phyloP scores from a whole-genome alignment of 2,797 vertebrate species.

The Mormyrops boulengeri region DNA sequence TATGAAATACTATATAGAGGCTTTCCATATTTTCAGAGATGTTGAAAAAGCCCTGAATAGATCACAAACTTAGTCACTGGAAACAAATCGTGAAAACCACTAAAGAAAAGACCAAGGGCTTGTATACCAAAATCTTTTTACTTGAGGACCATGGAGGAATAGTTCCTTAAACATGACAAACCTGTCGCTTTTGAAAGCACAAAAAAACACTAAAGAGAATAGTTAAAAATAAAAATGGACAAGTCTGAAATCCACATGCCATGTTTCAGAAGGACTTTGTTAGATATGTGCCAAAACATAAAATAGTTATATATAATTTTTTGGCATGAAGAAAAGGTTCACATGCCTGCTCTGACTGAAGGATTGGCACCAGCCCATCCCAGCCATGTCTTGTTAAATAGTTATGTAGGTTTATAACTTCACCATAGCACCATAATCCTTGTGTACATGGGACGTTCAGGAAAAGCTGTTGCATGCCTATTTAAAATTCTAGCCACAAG shows the following conservation, averaged over 20 bases:
- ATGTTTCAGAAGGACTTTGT: background rate
- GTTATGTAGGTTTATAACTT: background rate
- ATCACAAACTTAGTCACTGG: too few species aligned
- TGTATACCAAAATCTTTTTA: background rate
- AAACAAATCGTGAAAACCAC: background rate
- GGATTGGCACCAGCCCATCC: background rate
- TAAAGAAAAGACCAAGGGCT: background rate
- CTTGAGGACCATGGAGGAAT: background rate
- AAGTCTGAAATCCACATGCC: background rate
- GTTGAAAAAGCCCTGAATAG: too few species aligned
- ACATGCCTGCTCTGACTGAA: background rate
- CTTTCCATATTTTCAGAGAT: too few species aligned
- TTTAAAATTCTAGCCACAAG: background rate
- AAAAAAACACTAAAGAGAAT: background rate
- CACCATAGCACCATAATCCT: background rate
- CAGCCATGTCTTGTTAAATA: background rate
- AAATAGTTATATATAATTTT: background rate
- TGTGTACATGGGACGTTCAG: background rate
- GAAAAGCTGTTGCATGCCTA: background rate
- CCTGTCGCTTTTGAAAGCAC: background rate
- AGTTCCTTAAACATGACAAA: background rate
- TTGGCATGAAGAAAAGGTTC: background rate
- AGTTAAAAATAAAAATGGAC: background rate
- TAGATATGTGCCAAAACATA: background rate
- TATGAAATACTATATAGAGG: too few species aligned